Conservation (phyloP, 2,888 invertebrate species). For the Leptinotarsa haldemani region DNA sequence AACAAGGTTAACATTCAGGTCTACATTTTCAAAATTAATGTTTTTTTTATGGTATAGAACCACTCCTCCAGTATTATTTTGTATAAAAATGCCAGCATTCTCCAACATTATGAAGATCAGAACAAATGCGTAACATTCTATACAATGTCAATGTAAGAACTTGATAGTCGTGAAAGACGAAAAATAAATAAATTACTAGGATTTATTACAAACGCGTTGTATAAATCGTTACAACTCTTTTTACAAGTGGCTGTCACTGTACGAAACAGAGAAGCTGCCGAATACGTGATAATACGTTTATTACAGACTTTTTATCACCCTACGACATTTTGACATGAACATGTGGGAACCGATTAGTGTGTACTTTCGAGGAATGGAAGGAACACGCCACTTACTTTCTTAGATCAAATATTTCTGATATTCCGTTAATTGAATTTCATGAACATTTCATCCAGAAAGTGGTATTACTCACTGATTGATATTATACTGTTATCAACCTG, state of each 20-base stretch:
- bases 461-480: neutral
- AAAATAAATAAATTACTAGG: slow-evolving; percentile 14
- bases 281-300: slow-evolving; percentile 50
- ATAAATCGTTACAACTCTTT: slow-evolving; percentile 2
- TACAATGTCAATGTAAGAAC: too few species aligned
- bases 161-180: neutral
- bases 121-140: too few species aligned
- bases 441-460: too few species aligned
- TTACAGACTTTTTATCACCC: slow-evolving; percentile 53
- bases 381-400: slow-evolving; percentile 36
- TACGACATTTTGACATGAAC: slow-evolving; percentile 55
- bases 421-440: slow-evolving; percentile 12
- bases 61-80: too few species aligned
- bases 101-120: too few species aligned
- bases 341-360: slow-evolving; percentile 53
- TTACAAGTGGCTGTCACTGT: slow-evolving; percentile 11
- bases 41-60: too few species aligned
- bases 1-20: too few species aligned
- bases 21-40: too few species aligned
- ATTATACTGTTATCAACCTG: neutral
- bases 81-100: too few species aligned
- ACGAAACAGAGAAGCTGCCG: slow-evolving; percentile 44
- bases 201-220: slow-evolving; percentile 17
- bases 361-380: slow-evolving; percentile 46
- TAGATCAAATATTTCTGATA: slow-evolving; percentile 1